A percentile compares a stretch with the other conserved stretches of the same genome.
These are phyloP conservation scores for Papilio dardanus DNA, from an alignment of 1,140 invertebrate genomes.

Conservation along the genomic window DNA sequence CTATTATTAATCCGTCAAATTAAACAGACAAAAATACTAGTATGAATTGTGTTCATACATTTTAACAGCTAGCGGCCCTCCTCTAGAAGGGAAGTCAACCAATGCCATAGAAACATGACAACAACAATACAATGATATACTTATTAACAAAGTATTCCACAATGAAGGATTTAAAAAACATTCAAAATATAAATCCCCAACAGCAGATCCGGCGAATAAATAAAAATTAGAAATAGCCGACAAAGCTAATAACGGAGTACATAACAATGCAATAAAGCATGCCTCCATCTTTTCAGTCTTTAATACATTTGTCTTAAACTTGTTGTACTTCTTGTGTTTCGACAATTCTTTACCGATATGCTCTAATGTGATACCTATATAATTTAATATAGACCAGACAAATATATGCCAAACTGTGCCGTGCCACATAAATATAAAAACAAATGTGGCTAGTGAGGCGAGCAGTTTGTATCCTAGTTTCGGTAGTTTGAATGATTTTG, in stretches of 20 bases:
- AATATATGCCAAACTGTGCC: constrained; percentile 90
- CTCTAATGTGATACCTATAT: constrained; percentile 89
- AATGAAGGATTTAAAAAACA: constrained; percentile 63
- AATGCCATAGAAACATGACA: constrained; percentile 74
- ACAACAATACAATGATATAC: constrained; percentile 67
- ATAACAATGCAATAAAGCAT: constrained; percentile 86
- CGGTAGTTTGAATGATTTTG: constrained; percentile 65
- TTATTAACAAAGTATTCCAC: constrained; percentile 58
- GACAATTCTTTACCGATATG: constrained; percentile 81
- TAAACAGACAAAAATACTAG: not conserved
- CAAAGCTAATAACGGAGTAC: constrained; percentile 88
- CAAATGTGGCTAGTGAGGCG: constrained; percentile 91
- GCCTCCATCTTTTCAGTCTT: constrained; percentile 65
- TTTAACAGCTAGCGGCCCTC: constrained; percentile 44
- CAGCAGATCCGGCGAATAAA: constrained; percentile 89
- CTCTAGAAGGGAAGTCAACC: constrained; percentile 64
- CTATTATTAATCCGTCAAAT: constrained; percentile 23
- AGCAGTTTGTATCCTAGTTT: constrained; percentile 84
- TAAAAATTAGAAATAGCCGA: constrained; percentile 93
- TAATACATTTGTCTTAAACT: constrained; percentile 70
- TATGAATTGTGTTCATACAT: constrained; percentile 6
- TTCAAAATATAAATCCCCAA: constrained; percentile 85
- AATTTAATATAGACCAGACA: constrained; percentile 93
- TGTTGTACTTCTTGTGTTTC: constrained; percentile 68
- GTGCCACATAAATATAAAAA: constrained; percentile 96